Percentiles rank a stretch among this genome's conserved stretches.
Evolutionary conservation across 2,797 vertebrate species (phyloP).

Genomic region (Chaenodraco wilsoni): DNA sequence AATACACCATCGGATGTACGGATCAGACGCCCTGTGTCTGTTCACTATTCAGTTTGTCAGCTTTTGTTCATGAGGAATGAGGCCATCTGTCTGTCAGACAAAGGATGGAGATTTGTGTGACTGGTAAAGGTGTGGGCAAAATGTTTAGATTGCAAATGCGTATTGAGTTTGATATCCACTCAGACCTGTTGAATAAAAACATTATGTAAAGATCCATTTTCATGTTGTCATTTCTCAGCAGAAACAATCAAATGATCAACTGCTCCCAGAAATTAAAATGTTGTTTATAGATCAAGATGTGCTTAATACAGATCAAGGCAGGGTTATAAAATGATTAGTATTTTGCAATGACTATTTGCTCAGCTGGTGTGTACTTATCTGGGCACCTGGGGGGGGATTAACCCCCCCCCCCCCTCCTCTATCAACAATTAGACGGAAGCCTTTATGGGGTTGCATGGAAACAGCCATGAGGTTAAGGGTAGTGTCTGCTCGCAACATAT

Average conservation of each 20-base stretch:
- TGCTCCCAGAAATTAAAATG: neutral
- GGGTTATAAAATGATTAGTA: too few relatives aligned
- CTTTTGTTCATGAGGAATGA: slow-evolving; percentile 1
- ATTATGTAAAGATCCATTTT: slow-evolving; percentile 3
- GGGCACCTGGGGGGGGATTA: too few relatives aligned
- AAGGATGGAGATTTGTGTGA: slow-evolving; percentile 9
- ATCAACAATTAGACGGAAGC: neutral
- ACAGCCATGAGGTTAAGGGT: neutral
- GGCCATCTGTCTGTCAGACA: neutral
- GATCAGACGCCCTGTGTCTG: slow-evolving; percentile 21
- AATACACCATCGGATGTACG: slow-evolving; percentile 18
- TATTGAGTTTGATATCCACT: slow-evolving; percentile 33
- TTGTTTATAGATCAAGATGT: neutral
- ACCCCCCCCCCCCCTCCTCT: too few relatives aligned
- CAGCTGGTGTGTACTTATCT: too few relatives aligned
- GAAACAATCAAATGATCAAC: neutral
- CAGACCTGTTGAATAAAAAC: slow-evolving; percentile 61
- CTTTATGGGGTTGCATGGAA: neutral
- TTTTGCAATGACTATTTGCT: too few relatives aligned
- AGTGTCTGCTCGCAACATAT: neutral
- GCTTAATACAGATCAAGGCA: too few relatives aligned
- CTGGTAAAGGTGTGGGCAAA: slow-evolving; percentile 8
- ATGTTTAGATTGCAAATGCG: slow-evolving; percentile 7
- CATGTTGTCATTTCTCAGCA: neutral
- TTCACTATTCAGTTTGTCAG: slow-evolving; percentile 6